Evolutionary conservation across 2,888 invertebrate genomes (phyloP).

Genomic region (Tachina grossa): DNA sequence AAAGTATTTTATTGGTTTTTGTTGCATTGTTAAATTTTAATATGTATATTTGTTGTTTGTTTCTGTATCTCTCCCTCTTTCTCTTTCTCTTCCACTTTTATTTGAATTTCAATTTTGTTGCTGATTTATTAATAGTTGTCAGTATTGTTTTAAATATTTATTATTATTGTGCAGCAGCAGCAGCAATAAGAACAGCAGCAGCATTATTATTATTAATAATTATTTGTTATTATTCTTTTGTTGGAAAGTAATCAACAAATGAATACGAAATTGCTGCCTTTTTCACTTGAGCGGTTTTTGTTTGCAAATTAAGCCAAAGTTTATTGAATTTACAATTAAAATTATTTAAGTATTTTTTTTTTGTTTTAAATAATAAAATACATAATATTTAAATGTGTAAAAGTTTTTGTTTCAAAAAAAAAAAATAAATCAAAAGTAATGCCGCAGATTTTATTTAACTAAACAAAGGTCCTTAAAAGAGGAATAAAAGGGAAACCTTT

Average conservation of each 20-base stretch:
- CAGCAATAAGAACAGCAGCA: background rate
- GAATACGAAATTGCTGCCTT: slow-evolving; percentile 45
- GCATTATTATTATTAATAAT: slow-evolving; percentile 38
- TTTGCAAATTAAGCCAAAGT: slow-evolving; percentile 37
- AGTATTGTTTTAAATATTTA: slow-evolving; percentile 41
- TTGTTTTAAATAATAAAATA: too few relatives aligned
- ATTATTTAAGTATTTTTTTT: background rate
- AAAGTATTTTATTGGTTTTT: slow-evolving; percentile 42
- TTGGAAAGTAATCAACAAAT: slow-evolving; percentile 49
- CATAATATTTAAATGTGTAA: too few relatives aligned
- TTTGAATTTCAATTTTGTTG: background rate
- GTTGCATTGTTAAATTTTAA: slow-evolving; percentile 50
- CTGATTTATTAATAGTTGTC: slow-evolving; percentile 10
- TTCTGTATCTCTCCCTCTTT: too few relatives aligned
- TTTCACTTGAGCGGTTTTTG: slow-evolving; percentile 41
- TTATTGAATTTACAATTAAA: slow-evolving; percentile 47
- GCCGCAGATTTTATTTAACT: too few relatives aligned
- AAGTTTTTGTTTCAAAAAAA: too few relatives aligned
- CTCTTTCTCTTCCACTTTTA: background rate
- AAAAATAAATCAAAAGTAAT: too few relatives aligned
- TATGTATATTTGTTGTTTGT: background rate
- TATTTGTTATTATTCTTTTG: slow-evolving; percentile 61
- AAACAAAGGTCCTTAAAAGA: too few relatives aligned
- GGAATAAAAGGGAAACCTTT: too few relatives aligned
- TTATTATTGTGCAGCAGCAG: slow-evolving; percentile 18